Evolutionary conservation across 1,140 invertebrate species (phyloP).

Genomic region (Globodera ellingtonae): DNA sequence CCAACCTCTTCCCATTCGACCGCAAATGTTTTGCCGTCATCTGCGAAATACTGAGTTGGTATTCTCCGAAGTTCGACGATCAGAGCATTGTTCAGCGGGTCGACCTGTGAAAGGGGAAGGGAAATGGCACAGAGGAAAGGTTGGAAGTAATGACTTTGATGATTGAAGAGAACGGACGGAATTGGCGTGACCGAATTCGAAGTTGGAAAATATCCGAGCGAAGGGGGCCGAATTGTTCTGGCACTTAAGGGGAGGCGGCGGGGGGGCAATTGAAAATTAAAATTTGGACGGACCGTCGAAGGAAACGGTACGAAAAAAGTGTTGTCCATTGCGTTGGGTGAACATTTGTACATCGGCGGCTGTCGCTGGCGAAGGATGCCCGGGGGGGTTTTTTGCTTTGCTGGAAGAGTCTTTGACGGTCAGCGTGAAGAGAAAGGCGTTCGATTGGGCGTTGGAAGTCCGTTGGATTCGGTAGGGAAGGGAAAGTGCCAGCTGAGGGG

Average conservation of each 20-base stretch:
- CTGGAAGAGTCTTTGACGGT: background rate
- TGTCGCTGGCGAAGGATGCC: background rate
- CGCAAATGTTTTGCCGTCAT: conserved; percentile 18
- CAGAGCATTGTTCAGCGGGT: conserved; percentile 16
- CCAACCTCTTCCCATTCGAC: conserved; percentile 6
- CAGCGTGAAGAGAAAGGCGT: conserved; percentile 22
- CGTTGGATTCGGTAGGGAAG: conserved; percentile 25
- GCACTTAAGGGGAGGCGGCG: conserved; percentile 2
- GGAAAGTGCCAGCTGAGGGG: conserved; percentile 16
- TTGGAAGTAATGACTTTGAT: background rate
- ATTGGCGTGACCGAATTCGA: conserved; percentile 9
- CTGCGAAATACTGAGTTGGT: conserved; percentile 19
- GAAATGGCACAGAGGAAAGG: background rate
- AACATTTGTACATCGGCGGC: conserved; percentile 16
- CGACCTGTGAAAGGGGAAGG: background rate
- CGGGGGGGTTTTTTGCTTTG: too few species aligned
- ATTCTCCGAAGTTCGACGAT: conserved; percentile 6
- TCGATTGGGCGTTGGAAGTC: background rate
- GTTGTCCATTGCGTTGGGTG: conserved; percentile 7
- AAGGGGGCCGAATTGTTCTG: conserved; percentile 23
- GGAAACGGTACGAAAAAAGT: conserved; percentile 5
- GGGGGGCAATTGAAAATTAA: background rate
- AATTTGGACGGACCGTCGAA: conserved; percentile 14
- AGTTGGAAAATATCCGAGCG: conserved; percentile 8
- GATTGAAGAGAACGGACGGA: conserved; percentile 6